Conservation (phyloP, 2,113 vertebrate species). For the Promerops cafer region DNA sequence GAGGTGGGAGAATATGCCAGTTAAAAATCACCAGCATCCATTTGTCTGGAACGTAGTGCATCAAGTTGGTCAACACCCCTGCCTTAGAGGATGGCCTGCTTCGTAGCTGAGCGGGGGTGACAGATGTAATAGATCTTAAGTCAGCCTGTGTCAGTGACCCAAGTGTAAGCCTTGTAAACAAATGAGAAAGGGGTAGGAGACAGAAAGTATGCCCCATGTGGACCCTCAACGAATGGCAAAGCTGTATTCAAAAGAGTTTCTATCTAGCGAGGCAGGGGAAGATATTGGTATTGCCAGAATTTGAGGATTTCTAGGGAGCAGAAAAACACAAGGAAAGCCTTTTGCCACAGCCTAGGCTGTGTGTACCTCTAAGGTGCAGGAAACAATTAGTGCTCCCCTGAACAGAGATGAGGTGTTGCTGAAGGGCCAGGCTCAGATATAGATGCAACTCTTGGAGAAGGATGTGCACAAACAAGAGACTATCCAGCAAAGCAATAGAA, state of each 20-base stretch:
- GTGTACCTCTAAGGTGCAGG: not conserved
- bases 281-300: not conserved
- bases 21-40: not conserved
- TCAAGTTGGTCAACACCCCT: not conserved
- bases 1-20: not conserved
- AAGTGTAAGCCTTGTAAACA: not conserved
- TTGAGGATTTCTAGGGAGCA: not conserved
- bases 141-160: not conserved
- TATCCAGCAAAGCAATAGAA: not conserved
- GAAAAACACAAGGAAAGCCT: not conserved
- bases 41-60: not conserved
- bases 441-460: not conserved
- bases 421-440: not conserved
- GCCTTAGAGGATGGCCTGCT: not conserved
- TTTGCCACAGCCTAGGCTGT: not conserved
- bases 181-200: not conserved
- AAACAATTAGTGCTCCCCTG: not conserved
- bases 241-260: not conserved
- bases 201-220: not conserved
- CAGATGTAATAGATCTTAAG: not conserved
- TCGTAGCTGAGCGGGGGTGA: fast-evolving
- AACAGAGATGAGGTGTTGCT: not conserved
- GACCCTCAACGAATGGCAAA: not conserved
- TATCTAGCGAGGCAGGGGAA: not conserved
- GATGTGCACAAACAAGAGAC: not conserved